Conservation (phyloP, 2,797 vertebrate genomes). For the Chloroceryle inda region DNA sequence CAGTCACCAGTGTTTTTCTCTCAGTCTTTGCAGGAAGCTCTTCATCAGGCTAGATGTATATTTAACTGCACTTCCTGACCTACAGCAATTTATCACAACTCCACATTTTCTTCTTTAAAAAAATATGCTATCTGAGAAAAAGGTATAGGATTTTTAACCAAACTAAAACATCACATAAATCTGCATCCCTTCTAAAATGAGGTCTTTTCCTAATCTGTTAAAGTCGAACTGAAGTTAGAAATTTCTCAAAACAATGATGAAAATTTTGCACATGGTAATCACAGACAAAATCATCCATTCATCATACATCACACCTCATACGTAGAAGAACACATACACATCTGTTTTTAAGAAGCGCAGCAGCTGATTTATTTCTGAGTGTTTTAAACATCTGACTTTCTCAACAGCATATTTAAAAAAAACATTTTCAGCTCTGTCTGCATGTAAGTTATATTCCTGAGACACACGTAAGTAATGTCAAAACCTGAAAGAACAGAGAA, state of each 20-base stretch:
- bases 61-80: not conserved
- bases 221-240: not conserved
- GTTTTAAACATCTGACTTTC: not conserved
- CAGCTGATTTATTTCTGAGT: not conserved
- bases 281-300: not conserved
- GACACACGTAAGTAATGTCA: not conserved
- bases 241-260: not conserved
- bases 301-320: not conserved
- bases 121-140: not conserved
- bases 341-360: not conserved
- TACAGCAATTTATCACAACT: not conserved
- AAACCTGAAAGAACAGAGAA: not conserved
- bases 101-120: not conserved
- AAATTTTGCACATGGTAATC: not conserved
- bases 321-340: not conserved
- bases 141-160: not conserved
- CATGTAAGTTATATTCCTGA: not conserved
- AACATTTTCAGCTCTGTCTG: not conserved
- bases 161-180: not conserved
- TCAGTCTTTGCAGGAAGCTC: not conserved
- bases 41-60: not conserved
- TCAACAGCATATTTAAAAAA: not conserved
- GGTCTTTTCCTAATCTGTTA: not conserved
- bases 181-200: not conserved
- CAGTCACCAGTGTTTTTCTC: not conserved